Base-by-base conservation (phyloP, 1,140 invertebrate species). In the Periplaneta americana region DNA sequence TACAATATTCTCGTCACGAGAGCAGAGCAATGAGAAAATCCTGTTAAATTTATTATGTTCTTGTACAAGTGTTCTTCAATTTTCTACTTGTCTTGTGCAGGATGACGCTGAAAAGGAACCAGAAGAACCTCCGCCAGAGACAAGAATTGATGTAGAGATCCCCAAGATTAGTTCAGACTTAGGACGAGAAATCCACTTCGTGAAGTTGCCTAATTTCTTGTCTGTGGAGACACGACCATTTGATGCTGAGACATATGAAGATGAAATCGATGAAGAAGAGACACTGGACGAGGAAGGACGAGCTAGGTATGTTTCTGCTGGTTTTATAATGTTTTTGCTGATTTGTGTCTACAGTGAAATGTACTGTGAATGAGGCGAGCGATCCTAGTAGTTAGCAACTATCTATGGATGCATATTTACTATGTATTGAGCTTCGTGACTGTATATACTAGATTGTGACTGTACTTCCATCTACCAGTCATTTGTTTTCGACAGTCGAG, bases 191-290 rank as follows among this genome's bases (percentile, higher is more conserved):
- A 91, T 98, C 84, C 96, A 99, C 87, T 99, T 99, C 87, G 97
- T 99, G 0, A 98, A 98, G 88, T 86, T 98, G 57, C 97, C 97
- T 1, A 98, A 98, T 87, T 98, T 98, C 87, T 91, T 98, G 83
- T 97, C 96, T 0, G 96, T 97, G 5, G 96, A 97, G 86, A 96
- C 96, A 0, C 90, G 98, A 84, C 98, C 98, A 0, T 99, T 99
- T 87, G 98, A 99, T 88, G 92, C 94, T 1, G 94, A 95, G 82
- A 97, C 96, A 0, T 99, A 99, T 88, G 98, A 99, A 89, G 98
- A 99, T 90, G 98, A 99, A 90, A 97, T 99, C 84, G 98, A 99
- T 86, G 98, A 99, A 85, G 98, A 99, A 88, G 98, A 99, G 89
- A 97, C 97, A 0, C 90, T 99, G 78, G 98, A 99, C 88, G 98